Base-by-base conservation (phyloP, 2,113 vertebrate genomes). In the Phalacrocorax carbo region DNA sequence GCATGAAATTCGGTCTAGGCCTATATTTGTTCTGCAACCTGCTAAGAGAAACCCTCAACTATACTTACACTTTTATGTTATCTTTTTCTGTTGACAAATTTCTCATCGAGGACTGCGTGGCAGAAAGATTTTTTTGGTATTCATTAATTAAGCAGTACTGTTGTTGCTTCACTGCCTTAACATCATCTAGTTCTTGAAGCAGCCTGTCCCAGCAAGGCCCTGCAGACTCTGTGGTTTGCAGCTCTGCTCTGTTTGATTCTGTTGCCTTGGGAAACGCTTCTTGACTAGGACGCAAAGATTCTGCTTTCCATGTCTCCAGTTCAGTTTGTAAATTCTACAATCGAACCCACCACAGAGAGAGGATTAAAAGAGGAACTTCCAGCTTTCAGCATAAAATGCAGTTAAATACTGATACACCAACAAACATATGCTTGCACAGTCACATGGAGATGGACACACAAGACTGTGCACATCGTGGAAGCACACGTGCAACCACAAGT, bases 21-120 rank as follows among this genome's bases (percentile, higher is more conserved):
- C 30, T 13, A 4, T 18, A 85, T 48, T 69, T 88, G 26, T 27
- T 66, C 46, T 40, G 13, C 40, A 66, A 49, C 9, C 48, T 51
- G 51, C 40, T 22, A 65, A 42, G 10, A 87, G 61, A 86, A 92
- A 38, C 26, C 38, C 52, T 82, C 89, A 36, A 36, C 69, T 38
- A 16, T 40, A 99, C 99, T 99, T 97, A 99, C 99, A n/a, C 96
- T 97, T 97, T 98, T n/a, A 98, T 89, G 76, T 95, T 97, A 58
- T 99, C 98, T 81, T 98, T 98, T 86, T 98, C 98, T 61, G 93
- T 97, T 36, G 88, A 93, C 65, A 99, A 95, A 87, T 85, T 97
- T 82, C 98, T 98, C 96, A 99, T 61, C 0, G 97, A 97, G 25
- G 93, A 95, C 78, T 97, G 97, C 13, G 89, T 97, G 46, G 96